phyloP scores from a whole-genome alignment of 2,888 invertebrate genomes.

The Macrosiphum euphorbiae region DNA sequence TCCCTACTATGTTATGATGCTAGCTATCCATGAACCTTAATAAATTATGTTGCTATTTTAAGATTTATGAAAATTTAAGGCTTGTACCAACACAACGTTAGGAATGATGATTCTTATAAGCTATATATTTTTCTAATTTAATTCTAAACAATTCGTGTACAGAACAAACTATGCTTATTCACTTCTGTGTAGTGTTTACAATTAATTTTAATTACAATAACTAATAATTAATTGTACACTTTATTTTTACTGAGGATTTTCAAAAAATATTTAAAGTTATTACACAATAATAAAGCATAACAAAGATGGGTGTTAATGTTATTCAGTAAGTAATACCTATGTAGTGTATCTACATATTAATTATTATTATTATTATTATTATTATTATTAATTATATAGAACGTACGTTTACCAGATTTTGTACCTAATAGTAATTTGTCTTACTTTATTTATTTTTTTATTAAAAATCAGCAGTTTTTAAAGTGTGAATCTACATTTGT shows the following conservation, averaged over 20 bases:
- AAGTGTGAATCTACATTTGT: neutral
- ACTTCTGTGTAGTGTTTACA: neutral
- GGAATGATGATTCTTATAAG: conserved; percentile 1
- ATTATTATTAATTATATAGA: too few species aligned
- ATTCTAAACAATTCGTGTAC: neutral
- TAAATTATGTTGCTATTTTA: conserved; percentile 44
- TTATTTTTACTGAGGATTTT: neutral
- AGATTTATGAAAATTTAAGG: conserved; percentile 50
- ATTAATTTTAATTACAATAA: neutral
- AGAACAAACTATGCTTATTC: neutral
- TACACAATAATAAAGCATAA: neutral
- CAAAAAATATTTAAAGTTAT: neutral
- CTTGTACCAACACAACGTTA: conserved; percentile 46
- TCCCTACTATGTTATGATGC: neutral
- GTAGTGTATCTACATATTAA: too few species aligned
- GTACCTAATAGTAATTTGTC: neutral
- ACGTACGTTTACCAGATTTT: neutral
- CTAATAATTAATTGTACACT: neutral
- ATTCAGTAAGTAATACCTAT: too few species aligned
- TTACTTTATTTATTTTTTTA: neutral
- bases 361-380: too few species aligned
- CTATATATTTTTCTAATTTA: neutral
- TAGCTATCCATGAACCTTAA: conserved; percentile 32
- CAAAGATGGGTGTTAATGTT: too few species aligned
- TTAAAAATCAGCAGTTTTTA: neutral